Percentiles rank a stretch among this genome's conserved stretches.
These are phyloP conservation scores for Noctilio leporinus DNA, from an alignment of 2,113 vertebrate genomes.

Conservation along the genomic window DNA sequence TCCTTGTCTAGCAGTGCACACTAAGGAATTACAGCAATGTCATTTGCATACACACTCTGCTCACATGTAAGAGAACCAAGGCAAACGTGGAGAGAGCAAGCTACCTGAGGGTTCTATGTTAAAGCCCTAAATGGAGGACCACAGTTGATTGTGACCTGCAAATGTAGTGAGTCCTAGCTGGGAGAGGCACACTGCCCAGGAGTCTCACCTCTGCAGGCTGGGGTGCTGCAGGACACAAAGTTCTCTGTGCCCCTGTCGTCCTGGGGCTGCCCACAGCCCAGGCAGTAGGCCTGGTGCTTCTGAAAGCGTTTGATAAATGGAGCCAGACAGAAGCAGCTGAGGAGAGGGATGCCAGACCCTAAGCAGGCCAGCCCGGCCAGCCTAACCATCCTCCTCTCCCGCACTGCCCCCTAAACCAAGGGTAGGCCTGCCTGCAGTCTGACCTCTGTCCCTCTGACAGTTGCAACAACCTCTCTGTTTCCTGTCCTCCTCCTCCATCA, in stretches of 20 bases:
- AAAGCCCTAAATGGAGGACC: background rate
- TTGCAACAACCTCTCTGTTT: background rate
- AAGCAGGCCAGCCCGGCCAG: background rate
- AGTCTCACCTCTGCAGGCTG: slow-evolving; percentile 80
- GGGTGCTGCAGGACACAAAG: slow-evolving; percentile 75
- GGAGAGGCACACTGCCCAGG: fast-evolving
- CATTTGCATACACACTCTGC: background rate
- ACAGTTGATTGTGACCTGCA: background rate
- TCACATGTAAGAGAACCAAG: background rate
- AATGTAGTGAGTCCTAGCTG: background rate
- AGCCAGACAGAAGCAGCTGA: slow-evolving; percentile 56
- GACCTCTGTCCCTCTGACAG: background rate
- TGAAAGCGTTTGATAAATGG: slow-evolving; percentile 63
- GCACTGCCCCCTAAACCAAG: no score
- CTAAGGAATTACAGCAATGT: background rate
- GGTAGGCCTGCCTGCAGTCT: background rate
- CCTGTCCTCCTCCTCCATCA: background rate
- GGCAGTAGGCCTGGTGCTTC: slow-evolving; percentile 71
- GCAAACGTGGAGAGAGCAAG: background rate
- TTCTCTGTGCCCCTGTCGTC: background rate
- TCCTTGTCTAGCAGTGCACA: background rate
- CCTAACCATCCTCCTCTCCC: no score
- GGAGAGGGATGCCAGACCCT: background rate
- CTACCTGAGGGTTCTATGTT: background rate
- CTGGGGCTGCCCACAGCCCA: slow-evolving; percentile 77